Conservation (phyloP, 92 coral and sea anemone species). For the Nematostella vectensis region DNA sequence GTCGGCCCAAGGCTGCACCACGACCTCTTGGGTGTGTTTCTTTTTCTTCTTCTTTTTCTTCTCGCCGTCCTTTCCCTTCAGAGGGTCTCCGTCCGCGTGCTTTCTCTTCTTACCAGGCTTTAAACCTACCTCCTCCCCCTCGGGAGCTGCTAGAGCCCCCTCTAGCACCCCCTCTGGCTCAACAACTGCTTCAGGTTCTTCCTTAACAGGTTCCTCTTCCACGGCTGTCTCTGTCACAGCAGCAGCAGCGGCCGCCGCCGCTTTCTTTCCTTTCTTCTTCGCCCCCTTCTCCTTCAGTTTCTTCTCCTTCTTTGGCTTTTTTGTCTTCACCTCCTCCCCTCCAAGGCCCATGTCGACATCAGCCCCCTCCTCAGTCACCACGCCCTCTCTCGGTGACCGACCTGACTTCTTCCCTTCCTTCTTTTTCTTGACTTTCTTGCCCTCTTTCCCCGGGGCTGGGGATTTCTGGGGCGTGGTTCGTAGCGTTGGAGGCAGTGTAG, state of each 20-base stretch:
- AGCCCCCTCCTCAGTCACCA: conserved; percentile 15
- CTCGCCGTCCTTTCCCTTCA: conserved; percentile 49
- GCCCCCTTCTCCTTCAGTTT: conserved; percentile 70
- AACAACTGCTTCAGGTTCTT: too few species aligned
- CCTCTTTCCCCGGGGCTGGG: conserved; percentile 29
- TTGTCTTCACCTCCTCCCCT: conserved; percentile 42
- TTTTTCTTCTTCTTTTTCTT: conserved; percentile 82
- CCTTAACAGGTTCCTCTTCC: conserved; percentile 15
- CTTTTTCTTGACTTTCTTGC: conserved; percentile 63
- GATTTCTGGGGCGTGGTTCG: conserved; percentile 1
- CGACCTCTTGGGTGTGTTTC: conserved; percentile 76
- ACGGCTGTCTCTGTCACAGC: neutral
- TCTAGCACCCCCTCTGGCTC: conserved; percentile 6
- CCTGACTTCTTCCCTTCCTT: conserved; percentile 59
- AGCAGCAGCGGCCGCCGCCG: conserved; percentile 7
- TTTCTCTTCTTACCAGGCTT: conserved; percentile 60
- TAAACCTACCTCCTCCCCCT: conserved; percentile 4
- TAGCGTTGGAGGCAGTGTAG: conserved; percentile 29
- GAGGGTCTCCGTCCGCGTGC: conserved; percentile 46
- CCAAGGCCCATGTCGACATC: too few species aligned
- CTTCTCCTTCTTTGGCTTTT: conserved; percentile 72
- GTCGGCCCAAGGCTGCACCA: conserved; percentile 88
- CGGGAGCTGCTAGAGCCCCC: conserved; percentile 1
- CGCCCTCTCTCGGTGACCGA: conserved; percentile 23
- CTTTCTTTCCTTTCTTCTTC: conserved; percentile 57